Evolutionary conservation across 2,113 vertebrate species (phyloP).

Genomic region (Phrynosoma platyrhinos): DNA sequence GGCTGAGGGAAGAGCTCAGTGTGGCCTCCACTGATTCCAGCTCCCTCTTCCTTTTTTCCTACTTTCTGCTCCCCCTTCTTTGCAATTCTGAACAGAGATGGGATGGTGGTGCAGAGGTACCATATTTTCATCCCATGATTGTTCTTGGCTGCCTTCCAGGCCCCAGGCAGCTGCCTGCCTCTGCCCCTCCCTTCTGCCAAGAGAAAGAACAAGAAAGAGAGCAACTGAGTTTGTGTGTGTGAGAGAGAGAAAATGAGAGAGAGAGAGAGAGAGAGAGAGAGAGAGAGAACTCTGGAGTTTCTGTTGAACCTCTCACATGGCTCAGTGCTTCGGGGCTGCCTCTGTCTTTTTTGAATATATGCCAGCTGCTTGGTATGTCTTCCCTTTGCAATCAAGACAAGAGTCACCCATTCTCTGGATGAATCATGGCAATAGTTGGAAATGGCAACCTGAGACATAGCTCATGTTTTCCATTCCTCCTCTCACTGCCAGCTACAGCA

Average conservation of each 20-base stretch:
- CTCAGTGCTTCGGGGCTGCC: conserved; percentile 17
- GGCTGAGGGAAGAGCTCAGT: no score
- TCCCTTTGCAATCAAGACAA: conserved; percentile 41
- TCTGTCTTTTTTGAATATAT: conserved; percentile 53
- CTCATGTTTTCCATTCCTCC: conserved; percentile 57
- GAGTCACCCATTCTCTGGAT: conserved; percentile 50
- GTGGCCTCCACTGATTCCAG: not conserved
- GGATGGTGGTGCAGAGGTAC: conserved; percentile 11
- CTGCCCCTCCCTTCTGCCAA: conserved; percentile 38
- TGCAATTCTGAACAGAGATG: not conserved
- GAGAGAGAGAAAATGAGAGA: no score
- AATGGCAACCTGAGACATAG: conserved; percentile 38
- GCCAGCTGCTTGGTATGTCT: conserved; percentile 37
- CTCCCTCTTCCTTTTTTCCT: not conserved
- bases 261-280: no score
- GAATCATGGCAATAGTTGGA: conserved; percentile 57
- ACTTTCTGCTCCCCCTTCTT: not conserved
- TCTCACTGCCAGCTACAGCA: not conserved
- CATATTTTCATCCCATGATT: not conserved
- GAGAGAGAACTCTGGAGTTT: conserved; percentile 22
- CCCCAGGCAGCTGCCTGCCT: conserved; percentile 39
- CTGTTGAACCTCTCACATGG: conserved; percentile 53
- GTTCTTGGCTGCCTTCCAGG: conserved; percentile 50
- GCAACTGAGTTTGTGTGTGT: no score
- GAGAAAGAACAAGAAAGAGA: not conserved